Base-by-base conservation (phyloP, 2,113 vertebrate genomes). In the Callospermophilus lateralis region DNA sequence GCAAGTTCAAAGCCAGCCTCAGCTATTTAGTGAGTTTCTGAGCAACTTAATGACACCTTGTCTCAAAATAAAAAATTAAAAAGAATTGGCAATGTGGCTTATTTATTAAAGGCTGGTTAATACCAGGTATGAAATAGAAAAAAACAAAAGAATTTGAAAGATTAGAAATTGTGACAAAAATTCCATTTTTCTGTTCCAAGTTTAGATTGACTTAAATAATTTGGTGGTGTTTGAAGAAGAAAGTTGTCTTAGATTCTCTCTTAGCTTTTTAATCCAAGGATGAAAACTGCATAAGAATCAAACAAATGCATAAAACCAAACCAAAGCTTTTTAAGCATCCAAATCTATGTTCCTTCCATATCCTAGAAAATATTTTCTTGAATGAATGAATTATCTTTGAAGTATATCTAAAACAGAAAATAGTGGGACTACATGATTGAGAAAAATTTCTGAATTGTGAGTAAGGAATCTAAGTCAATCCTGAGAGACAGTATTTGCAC, bases 281-380 rank as follows among this genome's bases (percentile, higher is more conserved):
- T 39, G 55, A 45, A 61, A 84, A 92, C 0, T 63, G n/a, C 28
- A 45, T 34, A 74, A 72, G 45, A 83, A 90, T 68, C 28, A 89
- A 94, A 81, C n/a, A 95, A 30, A 37, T 83, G 19, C 19, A 42
- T 48, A 70, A 70, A 76, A 37, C 53, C 37, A 70, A 77, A 37
- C 53, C 37, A 67, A 92, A 67, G 20, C 26, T 84, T 95, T 77
- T 45, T 95, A 92, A 80, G 11, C 37, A 81, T 30, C 79, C 30
- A 93, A 88, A 80, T 67, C 34, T 22, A 10, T 42, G 74, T 81
- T 63, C 19, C 30, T 89, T 89, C 39, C 45, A 45, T 11, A 74
- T 7, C 9, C 26, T 96, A 77, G 17, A 78, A 96, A 93, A 70
- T 61, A 86, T 65, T 81, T 53, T 81, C 65, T 85, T 93, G 34